Conservation (phyloP, 1,140 invertebrate species). For the Cydia splendana region DNA sequence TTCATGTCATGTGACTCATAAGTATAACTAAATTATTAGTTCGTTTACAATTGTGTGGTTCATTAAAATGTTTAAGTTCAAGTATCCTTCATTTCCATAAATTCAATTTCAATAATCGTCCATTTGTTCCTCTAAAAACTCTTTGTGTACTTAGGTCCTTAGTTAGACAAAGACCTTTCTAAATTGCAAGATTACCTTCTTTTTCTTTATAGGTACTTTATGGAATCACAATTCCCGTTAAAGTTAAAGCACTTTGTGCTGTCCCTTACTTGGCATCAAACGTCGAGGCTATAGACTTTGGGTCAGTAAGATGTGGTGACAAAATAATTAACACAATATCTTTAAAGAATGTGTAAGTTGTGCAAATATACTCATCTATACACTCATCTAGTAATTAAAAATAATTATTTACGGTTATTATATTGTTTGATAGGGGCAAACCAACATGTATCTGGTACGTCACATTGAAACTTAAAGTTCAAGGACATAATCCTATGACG, state of each 20-base stretch:
- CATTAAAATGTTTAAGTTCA: too few relatives aligned
- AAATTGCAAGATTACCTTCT: too few relatives aligned
- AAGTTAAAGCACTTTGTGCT: constrained; percentile 66
- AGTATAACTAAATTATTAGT: too few relatives aligned
- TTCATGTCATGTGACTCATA: too few relatives aligned
- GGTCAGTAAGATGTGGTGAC: constrained; percentile 68
- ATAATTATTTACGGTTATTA: background rate
- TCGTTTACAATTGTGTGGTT: too few relatives aligned
- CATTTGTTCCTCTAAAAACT: too few relatives aligned
- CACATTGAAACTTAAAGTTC: constrained; percentile 56
- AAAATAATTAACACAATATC: constrained; percentile 67
- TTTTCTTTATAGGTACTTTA: constrained; percentile 58
- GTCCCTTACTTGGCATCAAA: constrained; percentile 69
- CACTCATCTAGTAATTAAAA: background rate
- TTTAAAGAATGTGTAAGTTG: constrained; percentile 73
- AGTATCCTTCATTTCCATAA: too few relatives aligned
- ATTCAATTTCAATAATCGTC: too few relatives aligned
- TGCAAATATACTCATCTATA: background rate
- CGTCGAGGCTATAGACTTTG: constrained; percentile 60
- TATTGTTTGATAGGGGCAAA: constrained; percentile 55
- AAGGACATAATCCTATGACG: constrained; percentile 59
- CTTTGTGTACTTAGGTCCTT: too few relatives aligned
- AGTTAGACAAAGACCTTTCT: too few relatives aligned
- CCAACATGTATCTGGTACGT: constrained; percentile 73
- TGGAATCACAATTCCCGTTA: constrained; percentile 66